Base-by-base conservation (phyloP, 2,797 vertebrate genomes). In the Phoxinus dragarum region DNA sequence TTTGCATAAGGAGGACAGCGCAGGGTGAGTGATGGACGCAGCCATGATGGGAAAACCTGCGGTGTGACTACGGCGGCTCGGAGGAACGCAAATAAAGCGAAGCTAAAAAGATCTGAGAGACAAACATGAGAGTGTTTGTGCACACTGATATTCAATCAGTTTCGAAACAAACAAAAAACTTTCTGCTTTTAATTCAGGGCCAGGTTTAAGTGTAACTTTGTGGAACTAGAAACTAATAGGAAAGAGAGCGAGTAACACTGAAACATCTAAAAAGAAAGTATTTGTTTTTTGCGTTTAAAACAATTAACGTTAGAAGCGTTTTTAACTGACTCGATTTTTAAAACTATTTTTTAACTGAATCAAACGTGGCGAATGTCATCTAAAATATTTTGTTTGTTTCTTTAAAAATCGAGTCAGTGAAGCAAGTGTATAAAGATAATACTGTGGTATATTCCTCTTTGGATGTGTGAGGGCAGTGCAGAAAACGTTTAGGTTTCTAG, bases 41-140 rank as follows among this genome's bases (percentile, higher is more conserved):
- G 95, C 94, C 96, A 96, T 96, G 88, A 92, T 94, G 38, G 21
- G 6, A 78, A 89, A 91, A 93, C 89, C 21, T 4, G n/a, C 3
- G 87, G 81, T 85, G 88, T 90, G 88, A 88, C 71, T 73, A 79
- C 84, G 77, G 76, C 1, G n/a, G 42, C 76, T 34, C 38, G 76
- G 14, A 73, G 2, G 54, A 5, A 80, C 21, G 12, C 2, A 64
- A n/a, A 47, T 11, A 64, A 52, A 44, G 77, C 76, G 67, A 85
- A 64, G 34, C 16, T 21, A 17, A 72, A 84, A 79, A 21, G 23
- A 23, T 5, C 14, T 2, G 42, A 42, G 23, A 36, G 19, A 21
- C 8, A 34, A 19, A 8, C 2, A 2, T 0, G 23, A n/a, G 47
- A 9, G 34, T 2, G 66, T 49, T n/a, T 31, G 21, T 12, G 68